These are phyloP conservation scores for Panthera leo DNA, from an alignment of 2,113 vertebrate species.

Conservation along the genomic window DNA sequence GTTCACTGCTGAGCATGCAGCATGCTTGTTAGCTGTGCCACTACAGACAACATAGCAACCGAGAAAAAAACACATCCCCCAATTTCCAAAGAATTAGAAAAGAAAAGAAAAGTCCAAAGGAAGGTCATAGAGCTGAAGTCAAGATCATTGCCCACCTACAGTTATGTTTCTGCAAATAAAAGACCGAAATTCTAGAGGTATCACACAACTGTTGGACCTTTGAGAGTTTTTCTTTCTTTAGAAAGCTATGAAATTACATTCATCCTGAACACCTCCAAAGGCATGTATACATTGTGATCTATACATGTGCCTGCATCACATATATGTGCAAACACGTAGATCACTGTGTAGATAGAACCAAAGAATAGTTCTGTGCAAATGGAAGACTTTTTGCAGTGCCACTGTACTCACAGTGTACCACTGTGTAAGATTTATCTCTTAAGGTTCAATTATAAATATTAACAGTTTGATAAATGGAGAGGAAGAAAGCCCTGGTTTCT, in stretches of 20 bases:
- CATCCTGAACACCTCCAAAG: not conserved
- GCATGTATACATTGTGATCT: not conserved
- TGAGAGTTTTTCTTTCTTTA: not conserved
- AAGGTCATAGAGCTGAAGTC: not conserved
- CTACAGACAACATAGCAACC: not conserved
- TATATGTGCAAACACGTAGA: not conserved
- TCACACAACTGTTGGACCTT: not conserved
- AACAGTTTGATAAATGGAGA: slow-evolving; percentile 1
- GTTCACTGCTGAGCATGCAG: not conserved
- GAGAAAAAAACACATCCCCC: not conserved
- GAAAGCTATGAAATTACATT: not conserved
- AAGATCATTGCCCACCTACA: not conserved
- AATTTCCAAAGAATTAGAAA: not conserved
- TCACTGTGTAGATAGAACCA: not conserved
- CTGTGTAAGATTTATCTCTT: not conserved
- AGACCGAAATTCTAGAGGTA: not conserved
- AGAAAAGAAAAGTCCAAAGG: not conserved
- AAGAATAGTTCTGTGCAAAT: not conserved
- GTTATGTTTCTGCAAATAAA: not conserved
- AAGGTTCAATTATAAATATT: slow-evolving; percentile 42
- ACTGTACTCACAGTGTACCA: not conserved
- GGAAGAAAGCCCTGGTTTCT: slow-evolving; percentile 35
- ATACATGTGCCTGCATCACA: not conserved
- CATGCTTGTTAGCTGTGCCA: not conserved
- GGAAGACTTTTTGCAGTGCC: not conserved